Percentiles rank a stretch among this genome's conserved stretches.
Evolutionary conservation across 2,888 invertebrate genomes (phyloP).

Genomic region (Caenorhabditis sp.): DNA sequence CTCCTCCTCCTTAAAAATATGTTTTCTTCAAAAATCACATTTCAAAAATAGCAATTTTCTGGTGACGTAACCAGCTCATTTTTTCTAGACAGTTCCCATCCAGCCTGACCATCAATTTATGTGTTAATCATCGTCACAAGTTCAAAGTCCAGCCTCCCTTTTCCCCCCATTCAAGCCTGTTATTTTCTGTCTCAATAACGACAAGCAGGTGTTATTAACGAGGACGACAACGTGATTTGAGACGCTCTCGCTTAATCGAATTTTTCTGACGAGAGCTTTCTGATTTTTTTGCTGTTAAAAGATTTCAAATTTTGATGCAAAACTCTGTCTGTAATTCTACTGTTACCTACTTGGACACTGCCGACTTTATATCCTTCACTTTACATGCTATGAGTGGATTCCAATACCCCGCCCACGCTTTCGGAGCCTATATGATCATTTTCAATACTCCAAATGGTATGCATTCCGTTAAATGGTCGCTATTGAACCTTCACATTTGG

Average conservation of each 20-base stretch:
- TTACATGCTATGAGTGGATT: conserved; percentile 14
- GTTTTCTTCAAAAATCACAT: no score
- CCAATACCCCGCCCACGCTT: conserved; percentile 19
- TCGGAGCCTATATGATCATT: conserved; percentile 30
- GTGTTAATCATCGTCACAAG: no score
- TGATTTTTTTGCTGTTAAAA: neutral
- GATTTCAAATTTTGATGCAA: conserved; percentile 21
- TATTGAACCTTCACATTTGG: conserved; percentile 34
- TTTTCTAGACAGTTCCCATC: no score
- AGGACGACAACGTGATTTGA: neutral
- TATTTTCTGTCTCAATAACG: neutral
- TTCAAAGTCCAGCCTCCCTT: neutral
- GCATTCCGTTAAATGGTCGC: conserved; percentile 33
- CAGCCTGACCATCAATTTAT: no score
- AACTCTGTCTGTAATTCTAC: conserved; percentile 7
- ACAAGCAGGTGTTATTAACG: neutral
- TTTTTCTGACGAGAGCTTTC: neutral
- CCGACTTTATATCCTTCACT: conserved; percentile 11
- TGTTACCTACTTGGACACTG: conserved; percentile 1
- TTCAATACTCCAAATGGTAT: conserved; percentile 31
- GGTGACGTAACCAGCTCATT: no score
- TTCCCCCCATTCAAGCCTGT: neutral
- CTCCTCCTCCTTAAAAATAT: no score
- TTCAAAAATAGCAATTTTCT: no score
- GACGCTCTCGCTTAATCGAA: neutral